These are phyloP conservation scores for Bellardia pandia DNA, from an alignment of 2,888 invertebrate species.

Conservation along the genomic window DNA sequence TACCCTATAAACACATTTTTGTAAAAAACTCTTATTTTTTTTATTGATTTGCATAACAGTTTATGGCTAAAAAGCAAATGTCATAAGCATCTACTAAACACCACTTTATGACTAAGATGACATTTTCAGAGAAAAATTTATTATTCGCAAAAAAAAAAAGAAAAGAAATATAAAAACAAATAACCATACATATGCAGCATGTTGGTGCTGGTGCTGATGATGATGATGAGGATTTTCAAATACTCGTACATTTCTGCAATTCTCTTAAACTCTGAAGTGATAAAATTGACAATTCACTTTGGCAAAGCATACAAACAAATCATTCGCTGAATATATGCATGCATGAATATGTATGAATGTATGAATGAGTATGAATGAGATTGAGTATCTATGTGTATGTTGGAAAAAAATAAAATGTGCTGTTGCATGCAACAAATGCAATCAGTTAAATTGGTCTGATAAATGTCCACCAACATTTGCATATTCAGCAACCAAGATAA, in stretches of 20 bases:
- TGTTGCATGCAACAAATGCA: constrained; percentile 71
- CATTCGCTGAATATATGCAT: constrained; percentile 3
- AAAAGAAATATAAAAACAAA: background rate
- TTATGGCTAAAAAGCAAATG: constrained; percentile 2
- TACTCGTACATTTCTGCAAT: constrained; percentile 12
- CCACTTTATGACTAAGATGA: constrained; percentile 16
- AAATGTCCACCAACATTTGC: constrained; percentile 72
- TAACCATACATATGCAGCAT: background rate
- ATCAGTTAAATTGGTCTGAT: constrained; percentile 72
- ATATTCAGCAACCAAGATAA: constrained; percentile 69
- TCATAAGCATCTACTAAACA: constrained; percentile 28
- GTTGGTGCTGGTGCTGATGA: constrained; percentile 1
- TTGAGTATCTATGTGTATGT: background rate
- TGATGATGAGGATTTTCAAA: constrained; percentile 30
- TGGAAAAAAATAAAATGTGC: constrained; percentile 49
- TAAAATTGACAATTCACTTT: constrained; percentile 68
- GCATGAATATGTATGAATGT: constrained; percentile 31
- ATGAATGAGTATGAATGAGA: background rate
- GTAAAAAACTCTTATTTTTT: background rate
- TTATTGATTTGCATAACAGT: constrained; percentile 7
- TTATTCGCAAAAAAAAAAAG: background rate
- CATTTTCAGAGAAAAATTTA: background rate
- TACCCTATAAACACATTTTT: background rate
- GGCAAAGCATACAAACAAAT: background rate
- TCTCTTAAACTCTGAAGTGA: constrained; percentile 60